Evolutionary conservation across 1,140 invertebrate genomes (phyloP).

Genomic region (Cyphomyrmex costatus): DNA sequence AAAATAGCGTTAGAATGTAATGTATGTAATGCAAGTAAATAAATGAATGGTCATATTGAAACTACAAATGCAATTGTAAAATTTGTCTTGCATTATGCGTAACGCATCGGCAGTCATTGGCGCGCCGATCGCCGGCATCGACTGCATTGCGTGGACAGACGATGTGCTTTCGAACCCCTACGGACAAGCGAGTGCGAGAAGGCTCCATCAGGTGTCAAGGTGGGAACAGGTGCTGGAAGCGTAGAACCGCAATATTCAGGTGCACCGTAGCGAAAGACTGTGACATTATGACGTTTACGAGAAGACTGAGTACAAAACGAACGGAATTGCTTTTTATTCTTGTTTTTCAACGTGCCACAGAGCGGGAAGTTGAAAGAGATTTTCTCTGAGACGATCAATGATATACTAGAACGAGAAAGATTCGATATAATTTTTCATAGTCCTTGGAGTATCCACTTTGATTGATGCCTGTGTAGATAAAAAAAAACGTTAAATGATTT

Average conservation of each 20-base stretch:
- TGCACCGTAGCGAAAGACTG: slow-evolving; percentile 62
- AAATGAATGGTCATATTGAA: slow-evolving; percentile 9
- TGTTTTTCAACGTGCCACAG: not conserved
- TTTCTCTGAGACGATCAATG: not conserved
- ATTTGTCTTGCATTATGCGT: slow-evolving; percentile 33
- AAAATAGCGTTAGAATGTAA: slow-evolving; percentile 14
- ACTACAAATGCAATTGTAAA: slow-evolving; percentile 10
- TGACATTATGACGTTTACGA: slow-evolving; percentile 56
- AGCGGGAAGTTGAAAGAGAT: not conserved
- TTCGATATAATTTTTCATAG: not conserved
- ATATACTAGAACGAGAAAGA: not conserved
- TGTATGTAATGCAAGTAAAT: not conserved
- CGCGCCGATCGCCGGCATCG: not conserved
- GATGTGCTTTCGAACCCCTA: slow-evolving; percentile 61
- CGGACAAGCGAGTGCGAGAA: slow-evolving; percentile 59
- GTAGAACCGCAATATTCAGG: slow-evolving; percentile 52
- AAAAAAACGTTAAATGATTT: not conserved
- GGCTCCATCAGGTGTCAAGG: slow-evolving; percentile 67
- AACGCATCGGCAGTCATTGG: not conserved
- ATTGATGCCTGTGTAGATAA: not conserved
- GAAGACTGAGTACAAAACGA: slow-evolving; percentile 36
- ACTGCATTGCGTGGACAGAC: slow-evolving; percentile 27
- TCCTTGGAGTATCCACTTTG: not conserved
- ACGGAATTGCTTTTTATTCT: slow-evolving; percentile 31
- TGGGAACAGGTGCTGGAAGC: slow-evolving; percentile 72